Evolutionary conservation across 2,113 vertebrate species (phyloP).

Genomic region (Mellivora capensis): DNA sequence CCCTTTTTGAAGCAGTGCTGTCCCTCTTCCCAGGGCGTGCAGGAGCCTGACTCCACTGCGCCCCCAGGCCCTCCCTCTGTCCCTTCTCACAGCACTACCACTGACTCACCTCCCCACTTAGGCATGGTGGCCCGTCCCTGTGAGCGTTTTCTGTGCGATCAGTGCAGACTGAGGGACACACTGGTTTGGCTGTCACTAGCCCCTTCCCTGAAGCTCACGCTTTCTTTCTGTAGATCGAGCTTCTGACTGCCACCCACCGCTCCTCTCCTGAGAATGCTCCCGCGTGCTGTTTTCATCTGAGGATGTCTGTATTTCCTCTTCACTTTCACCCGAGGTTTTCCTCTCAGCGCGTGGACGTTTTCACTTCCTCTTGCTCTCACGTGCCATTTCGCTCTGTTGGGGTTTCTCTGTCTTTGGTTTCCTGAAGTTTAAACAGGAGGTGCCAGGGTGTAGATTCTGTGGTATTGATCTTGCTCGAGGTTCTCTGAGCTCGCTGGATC

Average conservation of each 20-base stretch:
- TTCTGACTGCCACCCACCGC: neutral
- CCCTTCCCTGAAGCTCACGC: too few relatives aligned
- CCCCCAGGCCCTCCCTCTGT: neutral
- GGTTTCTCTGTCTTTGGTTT: neutral
- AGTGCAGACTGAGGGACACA: neutral
- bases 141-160: neutral
- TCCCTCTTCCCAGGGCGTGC: neutral
- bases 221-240: neutral
- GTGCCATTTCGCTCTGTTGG: neutral
- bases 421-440: neutral
- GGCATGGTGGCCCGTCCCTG: neutral
- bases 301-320: neutral
- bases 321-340: neutral
- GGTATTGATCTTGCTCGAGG: neutral
- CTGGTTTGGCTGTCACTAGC: neutral
- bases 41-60: neutral
- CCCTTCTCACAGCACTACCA: neutral
- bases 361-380: neutral
- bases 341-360: too few relatives aligned
- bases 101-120: neutral
- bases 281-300: neutral
- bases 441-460: neutral
- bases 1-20: neutral
- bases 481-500: neutral
- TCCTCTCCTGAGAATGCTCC: neutral